Base-by-base conservation (phyloP, 2,113 vertebrate species). In the Megaceryle torquata region DNA sequence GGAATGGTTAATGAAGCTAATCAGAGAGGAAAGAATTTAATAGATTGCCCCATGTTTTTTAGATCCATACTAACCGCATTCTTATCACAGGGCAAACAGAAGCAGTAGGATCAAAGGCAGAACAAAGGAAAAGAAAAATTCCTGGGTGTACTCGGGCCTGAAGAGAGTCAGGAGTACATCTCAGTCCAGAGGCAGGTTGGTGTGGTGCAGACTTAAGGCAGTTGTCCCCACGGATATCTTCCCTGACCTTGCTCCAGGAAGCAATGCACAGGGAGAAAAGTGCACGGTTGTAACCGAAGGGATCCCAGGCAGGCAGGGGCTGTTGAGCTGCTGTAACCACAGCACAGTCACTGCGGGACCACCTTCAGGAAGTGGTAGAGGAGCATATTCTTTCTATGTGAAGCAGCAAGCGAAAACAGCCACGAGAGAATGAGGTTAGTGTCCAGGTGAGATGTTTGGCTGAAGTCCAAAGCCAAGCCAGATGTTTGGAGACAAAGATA, bases 231-330 rank as follows among this genome's bases (percentile, higher is more conserved):
- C 2, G 7, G 37, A 26, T 22, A 51, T 51, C 50, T 51, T 51
- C 24, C 50, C 54, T 79, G 56, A 19, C 56, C 31, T 86, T 77
- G 35, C 12, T 72, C 26, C 57, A 16, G 39, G 24, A 48, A 64
- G 57, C 87, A 91, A 60, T 0, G 5, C 3, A 0, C 14, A 1
- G 2, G 33, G 37, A 57, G 37, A 61, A 72, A 57, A 37, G 24
- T 35, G 24, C 24, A 13, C 0, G 1, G 19, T 13, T 41, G 19
- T 39, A 57, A 59, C 5, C 2, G 2, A 53, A 60, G 44, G 53
- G 60, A 60, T 25, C 37, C 28, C 46, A 57, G 57, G 26, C 11
- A 54, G 37, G 20, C 20, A 51, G 25, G 53, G n/a, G 13, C 14
- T 37, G 43, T 18, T 10, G 33, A 5, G 17, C 24, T 82, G n/a